These are phyloP conservation scores for Nematopogon swammerdamellus DNA, from an alignment of 2,888 invertebrate species.

Conservation along the genomic window DNA sequence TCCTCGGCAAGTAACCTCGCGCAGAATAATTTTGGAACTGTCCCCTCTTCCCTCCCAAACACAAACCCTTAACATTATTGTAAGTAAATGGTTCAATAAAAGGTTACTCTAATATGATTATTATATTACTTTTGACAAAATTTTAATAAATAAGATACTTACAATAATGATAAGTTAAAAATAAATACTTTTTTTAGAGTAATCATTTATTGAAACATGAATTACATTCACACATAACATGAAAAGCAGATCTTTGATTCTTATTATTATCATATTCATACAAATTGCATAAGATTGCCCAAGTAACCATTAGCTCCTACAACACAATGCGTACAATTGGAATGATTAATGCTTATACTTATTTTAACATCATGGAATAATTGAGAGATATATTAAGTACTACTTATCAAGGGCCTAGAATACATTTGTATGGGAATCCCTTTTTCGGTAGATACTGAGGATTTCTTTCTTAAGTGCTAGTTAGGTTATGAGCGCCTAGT, in stretches of 20 bases:
- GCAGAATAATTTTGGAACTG: no score
- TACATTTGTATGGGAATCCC: no score
- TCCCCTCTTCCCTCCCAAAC: no score
- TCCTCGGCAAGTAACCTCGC: no score
- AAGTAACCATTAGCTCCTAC: no score
- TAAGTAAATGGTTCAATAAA: neutral
- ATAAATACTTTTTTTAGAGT: slow-evolving; percentile 18
- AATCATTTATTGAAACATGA: slow-evolving; percentile 44
- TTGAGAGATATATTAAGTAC: no score
- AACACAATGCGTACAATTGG: neutral
- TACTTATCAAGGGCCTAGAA: no score
- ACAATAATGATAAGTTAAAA: slow-evolving; percentile 1
- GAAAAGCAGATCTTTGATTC: neutral
- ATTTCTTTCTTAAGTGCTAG: no score
- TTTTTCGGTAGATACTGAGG: no score
- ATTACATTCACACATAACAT: slow-evolving; percentile 40
- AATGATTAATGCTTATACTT: neutral
- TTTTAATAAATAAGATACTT: neutral
- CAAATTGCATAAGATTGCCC: no score
- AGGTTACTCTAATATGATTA: neutral
- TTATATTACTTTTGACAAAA: no score
- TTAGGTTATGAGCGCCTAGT: no score
- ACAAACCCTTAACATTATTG: neutral
- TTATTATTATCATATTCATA: neutral
- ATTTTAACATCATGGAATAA: slow-evolving; percentile 3